These are phyloP conservation scores for Bombylius discolor DNA, from an alignment of 2,888 invertebrate species.

Conservation along the genomic window DNA sequence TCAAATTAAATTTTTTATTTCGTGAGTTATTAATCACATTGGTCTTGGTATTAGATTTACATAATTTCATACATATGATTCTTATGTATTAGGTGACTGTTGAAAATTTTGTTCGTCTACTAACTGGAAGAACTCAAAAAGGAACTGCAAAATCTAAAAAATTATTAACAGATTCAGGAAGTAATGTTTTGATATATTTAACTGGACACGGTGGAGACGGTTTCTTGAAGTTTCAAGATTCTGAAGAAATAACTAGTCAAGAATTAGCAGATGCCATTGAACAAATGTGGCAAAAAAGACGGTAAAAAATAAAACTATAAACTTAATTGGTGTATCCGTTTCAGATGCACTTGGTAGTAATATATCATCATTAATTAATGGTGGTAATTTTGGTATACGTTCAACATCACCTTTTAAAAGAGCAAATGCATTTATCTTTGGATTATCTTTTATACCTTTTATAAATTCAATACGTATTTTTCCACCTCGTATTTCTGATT, in stretches of 20 bases:
- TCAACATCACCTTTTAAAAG: slow-evolving; percentile 75
- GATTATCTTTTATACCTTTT: slow-evolving; percentile 89
- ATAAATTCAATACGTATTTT: slow-evolving; percentile 81
- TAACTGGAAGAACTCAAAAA: slow-evolving; percentile 85
- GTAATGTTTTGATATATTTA: slow-evolving; percentile 91
- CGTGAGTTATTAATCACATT: no score
- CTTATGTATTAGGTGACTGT: slow-evolving; percentile 65
- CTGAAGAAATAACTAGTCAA: slow-evolving; percentile 96
- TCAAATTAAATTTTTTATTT: no score
- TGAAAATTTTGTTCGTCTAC: slow-evolving; percentile 91
- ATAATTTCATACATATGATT: no score
- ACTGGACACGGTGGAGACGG: slow-evolving; percentile 98
- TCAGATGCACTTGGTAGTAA: slow-evolving; percentile 48
- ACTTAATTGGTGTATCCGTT: slow-evolving; percentile 16
- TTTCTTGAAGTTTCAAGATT: slow-evolving; percentile 98
- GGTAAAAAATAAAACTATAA: slow-evolving; percentile 39
- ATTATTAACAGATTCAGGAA: slow-evolving; percentile 87
- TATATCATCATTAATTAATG: slow-evolving; percentile 36
- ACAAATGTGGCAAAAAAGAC: slow-evolving; percentile 98
- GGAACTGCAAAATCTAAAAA: slow-evolving; percentile 93
- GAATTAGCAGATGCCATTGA: slow-evolving; percentile 97
- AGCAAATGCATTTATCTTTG: slow-evolving; percentile 93
- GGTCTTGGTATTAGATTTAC: no score
- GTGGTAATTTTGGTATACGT: slow-evolving; percentile 66
- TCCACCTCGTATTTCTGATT: slow-evolving; percentile 71